Base-by-base conservation (phyloP, 2,113 vertebrate genomes). In the Pomatorhinus ruficollis region DNA sequence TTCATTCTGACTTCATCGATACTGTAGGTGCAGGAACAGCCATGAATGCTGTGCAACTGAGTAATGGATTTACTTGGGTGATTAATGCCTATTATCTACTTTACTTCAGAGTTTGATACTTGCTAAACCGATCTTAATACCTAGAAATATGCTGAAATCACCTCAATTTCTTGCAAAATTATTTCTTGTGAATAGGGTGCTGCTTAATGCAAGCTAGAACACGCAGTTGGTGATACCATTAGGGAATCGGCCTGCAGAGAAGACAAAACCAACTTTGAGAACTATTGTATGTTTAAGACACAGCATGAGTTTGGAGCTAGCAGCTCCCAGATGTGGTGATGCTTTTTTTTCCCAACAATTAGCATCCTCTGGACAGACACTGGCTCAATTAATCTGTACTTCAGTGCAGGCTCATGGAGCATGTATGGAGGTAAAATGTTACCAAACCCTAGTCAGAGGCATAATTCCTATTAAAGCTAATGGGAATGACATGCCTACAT, bases 21-120 rank as follows among this genome's bases (percentile, higher is more conserved):
- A 77, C 78, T 91, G 76, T 93, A 89, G 90, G 80, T 91, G 50
- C 70, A 80, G 63, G 84, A 96, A 89, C 53, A 78, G 78, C 88
- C 87, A 87, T 71, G 61, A 95, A 92, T 22, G 40, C 84, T 68
- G 15, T 66, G 42, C 12, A 57, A 79, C 91, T 97, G 96, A 97
- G 92, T 97, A 97, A 98, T 97, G 93, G 96, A 72, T 96, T 97
- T 96, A 92, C 88, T 94, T 90, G 49, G 49, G 87, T 97, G 94
- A 98, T 97, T 97, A 98, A 96, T 95, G 90, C 72, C 75, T 93
- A 94, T 97, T 97, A 96, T 94, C 95, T 95, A 33, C 93, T 83
- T 75, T 93, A 94, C 72, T 52, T 89, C 79, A 78, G 69, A 83
- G 87, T 87, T 74, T 92, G 87, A 91, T 95, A 77, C 95, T 95